phyloP scores from a whole-genome alignment of 2,113 vertebrate species.

The Polypterus bichir region DNA sequence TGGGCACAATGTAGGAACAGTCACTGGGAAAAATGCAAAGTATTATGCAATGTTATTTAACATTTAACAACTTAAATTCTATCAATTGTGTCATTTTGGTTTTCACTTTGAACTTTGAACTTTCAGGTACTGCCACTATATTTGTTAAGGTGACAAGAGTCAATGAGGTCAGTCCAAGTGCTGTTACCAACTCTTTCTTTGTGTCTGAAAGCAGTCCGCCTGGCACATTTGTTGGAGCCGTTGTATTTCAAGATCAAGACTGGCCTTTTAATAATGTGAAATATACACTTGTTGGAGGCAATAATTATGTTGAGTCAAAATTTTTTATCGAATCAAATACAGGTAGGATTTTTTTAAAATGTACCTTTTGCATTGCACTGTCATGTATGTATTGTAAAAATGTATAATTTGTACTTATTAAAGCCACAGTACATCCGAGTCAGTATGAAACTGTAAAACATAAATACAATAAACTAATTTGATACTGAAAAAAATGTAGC shows the following conservation, averaged over 20 bases:
- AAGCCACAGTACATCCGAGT: too few species aligned
- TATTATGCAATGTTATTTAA: too few species aligned
- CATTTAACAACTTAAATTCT: too few species aligned
- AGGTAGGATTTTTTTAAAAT: slow-evolving; percentile 11
- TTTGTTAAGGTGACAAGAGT: slow-evolving; percentile 18
- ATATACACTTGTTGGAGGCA: slow-evolving; percentile 8
- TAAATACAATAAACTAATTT: too few species aligned
- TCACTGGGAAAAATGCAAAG: too few species aligned
- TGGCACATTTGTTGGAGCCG: slow-evolving; percentile 16
- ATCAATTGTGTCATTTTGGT: too few species aligned
- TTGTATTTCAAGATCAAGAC: slow-evolving; percentile 20
- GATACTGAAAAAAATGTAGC: too few species aligned
- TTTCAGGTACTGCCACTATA: slow-evolving; percentile 14
- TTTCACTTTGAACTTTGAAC: slow-evolving; percentile 2
- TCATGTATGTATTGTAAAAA: background rate
- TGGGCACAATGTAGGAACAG: too few species aligned
- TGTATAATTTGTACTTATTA: background rate
- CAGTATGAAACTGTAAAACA: too few species aligned
- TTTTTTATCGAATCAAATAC: slow-evolving; percentile 25
- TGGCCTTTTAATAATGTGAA: slow-evolving; percentile 26
- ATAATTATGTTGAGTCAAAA: slow-evolving; percentile 12
- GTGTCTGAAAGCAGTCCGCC: slow-evolving; percentile 22
- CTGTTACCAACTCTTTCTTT: slow-evolving; percentile 13
- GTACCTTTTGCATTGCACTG: background rate
- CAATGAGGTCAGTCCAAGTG: slow-evolving; percentile 15